Evolutionary conservation across 2,888 invertebrate genomes (phyloP).

Genomic region (Malthinus flaveolus): DNA sequence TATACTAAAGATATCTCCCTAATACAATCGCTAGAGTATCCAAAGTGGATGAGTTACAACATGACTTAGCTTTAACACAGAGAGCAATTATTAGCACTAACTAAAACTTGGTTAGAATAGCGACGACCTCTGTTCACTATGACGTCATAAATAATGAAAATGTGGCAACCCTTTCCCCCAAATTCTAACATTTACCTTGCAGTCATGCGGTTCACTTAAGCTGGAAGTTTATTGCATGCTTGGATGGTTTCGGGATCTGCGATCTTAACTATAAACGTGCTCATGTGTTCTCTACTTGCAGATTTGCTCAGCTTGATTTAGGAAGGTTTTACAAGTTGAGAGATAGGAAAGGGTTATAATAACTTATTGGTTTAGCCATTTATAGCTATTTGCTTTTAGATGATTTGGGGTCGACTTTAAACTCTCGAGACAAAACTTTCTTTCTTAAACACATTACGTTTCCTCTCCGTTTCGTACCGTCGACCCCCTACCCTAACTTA

Average conservation of each 20-base stretch:
- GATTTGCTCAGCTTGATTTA: conserved; percentile 52
- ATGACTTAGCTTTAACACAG: conserved; percentile 39
- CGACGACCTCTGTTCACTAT: conserved; percentile 46
- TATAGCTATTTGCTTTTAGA: conserved; percentile 50
- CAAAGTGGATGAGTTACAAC: conserved; percentile 42
- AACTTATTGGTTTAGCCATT: conserved; percentile 51
- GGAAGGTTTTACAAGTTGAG: conserved; percentile 50
- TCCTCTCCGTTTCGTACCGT: too few species aligned
- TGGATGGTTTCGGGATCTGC: conserved; percentile 50
- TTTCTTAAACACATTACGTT: too few species aligned
- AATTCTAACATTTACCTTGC: conserved; percentile 50
- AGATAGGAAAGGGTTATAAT: conserved; percentile 46
- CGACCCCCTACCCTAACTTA: too few species aligned
- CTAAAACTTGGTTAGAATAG: conserved; percentile 45
- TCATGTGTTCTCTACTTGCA: conserved; percentile 49
- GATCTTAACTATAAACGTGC: conserved; percentile 50
- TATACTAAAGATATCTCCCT: conserved; percentile 42
- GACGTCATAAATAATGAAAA: conserved; percentile 49
- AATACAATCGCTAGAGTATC: conserved; percentile 43
- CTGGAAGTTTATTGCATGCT: conserved; percentile 53
- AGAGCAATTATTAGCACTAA: conserved; percentile 47
- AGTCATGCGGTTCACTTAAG: conserved; percentile 55
- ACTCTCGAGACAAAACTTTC: conserved; percentile 10
- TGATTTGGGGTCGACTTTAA: conserved; percentile 42
- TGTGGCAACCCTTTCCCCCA: conserved; percentile 38